Evolutionary conservation across 2,797 vertebrate genomes (phyloP).

Genomic region (Tachyglossus aculeatus): DNA sequence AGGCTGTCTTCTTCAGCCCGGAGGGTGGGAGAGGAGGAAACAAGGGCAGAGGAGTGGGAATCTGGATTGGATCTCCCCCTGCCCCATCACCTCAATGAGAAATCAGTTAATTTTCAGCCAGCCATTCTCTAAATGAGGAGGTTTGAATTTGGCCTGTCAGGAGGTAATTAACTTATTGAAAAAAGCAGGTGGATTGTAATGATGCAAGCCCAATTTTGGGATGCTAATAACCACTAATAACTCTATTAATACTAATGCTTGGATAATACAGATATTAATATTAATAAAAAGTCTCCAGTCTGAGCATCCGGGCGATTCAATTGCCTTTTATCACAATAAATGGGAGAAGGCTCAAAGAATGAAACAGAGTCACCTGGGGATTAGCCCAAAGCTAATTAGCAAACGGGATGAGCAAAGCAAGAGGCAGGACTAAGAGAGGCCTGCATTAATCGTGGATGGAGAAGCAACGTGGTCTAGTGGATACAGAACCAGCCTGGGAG

Average conservation of each 20-base stretch:
- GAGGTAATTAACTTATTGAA: not conserved
- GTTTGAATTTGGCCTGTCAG: not conserved
- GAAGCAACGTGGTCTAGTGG: no score
- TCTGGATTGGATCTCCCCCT: no score
- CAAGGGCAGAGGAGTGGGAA: no score
- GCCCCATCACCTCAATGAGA: no score
- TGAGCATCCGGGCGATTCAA: not conserved
- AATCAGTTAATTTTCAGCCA: no score
- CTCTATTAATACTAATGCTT: slow-evolving; percentile 1
- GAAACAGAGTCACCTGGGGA: not conserved
- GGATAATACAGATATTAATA: not conserved
- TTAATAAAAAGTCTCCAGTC: not conserved
- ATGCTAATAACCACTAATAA: slow-evolving; percentile 3
- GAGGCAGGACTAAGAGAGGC: not conserved
- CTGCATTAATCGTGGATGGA: no score
- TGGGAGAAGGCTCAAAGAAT: not conserved
- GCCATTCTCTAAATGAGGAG: slow-evolving; percentile 3
- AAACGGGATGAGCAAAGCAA: not conserved
- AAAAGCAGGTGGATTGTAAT: slow-evolving; percentile 30
- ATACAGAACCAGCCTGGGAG: no score
- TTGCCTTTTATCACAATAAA: slow-evolving; percentile 1
- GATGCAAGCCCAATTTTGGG: slow-evolving; percentile 4
- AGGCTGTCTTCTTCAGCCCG: no score
- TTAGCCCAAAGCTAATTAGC: not conserved
- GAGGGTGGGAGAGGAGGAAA: no score